phyloP scores from a whole-genome alignment of 2,888 invertebrate species.

The Latrodectus hesperus region DNA sequence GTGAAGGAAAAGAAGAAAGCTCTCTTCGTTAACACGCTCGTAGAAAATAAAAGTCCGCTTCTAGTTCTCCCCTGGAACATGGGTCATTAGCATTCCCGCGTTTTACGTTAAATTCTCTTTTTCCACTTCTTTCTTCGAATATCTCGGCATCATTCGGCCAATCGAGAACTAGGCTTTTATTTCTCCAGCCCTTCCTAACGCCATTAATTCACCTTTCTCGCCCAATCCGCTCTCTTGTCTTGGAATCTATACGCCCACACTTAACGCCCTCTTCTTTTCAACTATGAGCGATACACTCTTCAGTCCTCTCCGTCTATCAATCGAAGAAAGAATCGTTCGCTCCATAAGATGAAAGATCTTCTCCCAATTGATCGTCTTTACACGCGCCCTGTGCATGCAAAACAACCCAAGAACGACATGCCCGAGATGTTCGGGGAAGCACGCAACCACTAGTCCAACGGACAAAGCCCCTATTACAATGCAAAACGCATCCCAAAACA shows the following conservation, averaged over 20 bases:
- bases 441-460: slow-evolving; percentile 23
- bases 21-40: slow-evolving; percentile 59
- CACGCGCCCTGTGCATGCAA: slow-evolving; percentile 31
- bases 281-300: slow-evolving; percentile 14
- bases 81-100: slow-evolving; percentile 62
- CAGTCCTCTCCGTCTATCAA: slow-evolving; percentile 47
- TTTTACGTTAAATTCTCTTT: slow-evolving; percentile 51
- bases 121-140: slow-evolving; percentile 48
- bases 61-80: slow-evolving; percentile 26
- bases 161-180: slow-evolving; percentile 58
- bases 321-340: slow-evolving; percentile 64
- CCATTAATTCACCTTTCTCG: slow-evolving; percentile 65
- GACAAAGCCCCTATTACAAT: slow-evolving; percentile 13
- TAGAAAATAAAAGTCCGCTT: slow-evolving; percentile 65
- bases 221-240: slow-evolving; percentile 58
- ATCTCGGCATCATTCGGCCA: slow-evolving; percentile 27
- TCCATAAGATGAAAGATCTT: slow-evolving; percentile 39
- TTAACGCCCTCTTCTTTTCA: slow-evolving; percentile 51
- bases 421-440: slow-evolving; percentile 28
- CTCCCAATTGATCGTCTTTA: slow-evolving; percentile 51
- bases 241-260: slow-evolving; percentile 65
- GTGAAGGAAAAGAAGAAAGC: slow-evolving; percentile 45
- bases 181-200: slow-evolving; percentile 63
- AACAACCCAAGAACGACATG: slow-evolving; percentile 43
- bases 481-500: slow-evolving; percentile 9